Evolutionary conservation across 2,797 vertebrate species (phyloP), one percentile per base, ranked within the genome.

Genomic region (Siniperca obscura): DNA sequence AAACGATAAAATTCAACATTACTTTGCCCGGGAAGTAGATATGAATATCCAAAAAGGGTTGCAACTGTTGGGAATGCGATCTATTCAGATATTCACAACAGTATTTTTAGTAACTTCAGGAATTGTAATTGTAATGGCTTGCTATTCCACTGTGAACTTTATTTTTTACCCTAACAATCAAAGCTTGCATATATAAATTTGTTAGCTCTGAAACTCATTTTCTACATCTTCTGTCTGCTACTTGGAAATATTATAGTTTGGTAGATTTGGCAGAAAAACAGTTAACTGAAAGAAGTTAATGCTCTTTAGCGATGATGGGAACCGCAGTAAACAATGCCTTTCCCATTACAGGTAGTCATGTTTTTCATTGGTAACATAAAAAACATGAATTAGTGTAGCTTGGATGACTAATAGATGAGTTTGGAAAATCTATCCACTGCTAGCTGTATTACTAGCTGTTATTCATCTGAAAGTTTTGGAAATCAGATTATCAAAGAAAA

Each of bases 181-280:
- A 76, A 83, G 22, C 10, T 38, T 66, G 42, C 3, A 6, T 34
- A 61, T 30, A 14, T 48, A 61, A 36, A 48, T 65, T 76, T 27
- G 22, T 40, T 44, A 30, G 46, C 74, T 70, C 71, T 64, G 42
- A 78, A 76, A 67, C 75, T 84, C 13, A 38, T 44, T 77, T 69
- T 53, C 22, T 12, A 3, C 65, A 30, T 9, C 42, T 60, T 13
- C 61, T 34, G 10, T 72, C 55, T 70, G 72, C 48, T 74, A 67
- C 42, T 59, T 60, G 70, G 62, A 55, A 60, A n/a, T 82, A 38
- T 75, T 64, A 46, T 52, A 66, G 68, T 44, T 25, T 27, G 83
- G 46, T 75, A 74, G 74, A 79, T 82, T 72, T 85, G 67, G 70
- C 69, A 83, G 78, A 27, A 70, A 79, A 48, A 48, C 46, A 48